Conservation (phyloP, 2,113 vertebrate species). For the Danio rerio region GRCz12tu NC_133189.1:17382501-17383000, state of each 20-base stretch:
- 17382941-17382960: slow-evolving; percentile 64
- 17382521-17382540: too few species aligned
- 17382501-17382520: too few species aligned
- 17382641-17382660: too few species aligned
- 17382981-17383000: slow-evolving; percentile 51
- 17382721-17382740: neutral
- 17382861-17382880: slow-evolving; percentile 60
- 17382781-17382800: slow-evolving; percentile 41
- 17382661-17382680: too few species aligned
- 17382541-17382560: too few species aligned
- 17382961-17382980: slow-evolving; percentile 42
- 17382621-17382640: too few species aligned
- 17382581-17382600: too few species aligned
- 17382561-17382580: too few species aligned
- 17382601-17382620: too few species aligned
- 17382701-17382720: slow-evolving; percentile 8
- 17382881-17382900: slow-evolving; percentile 58
- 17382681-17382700: too few species aligned
- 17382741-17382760: neutral
- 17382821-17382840: slow-evolving; percentile 31
- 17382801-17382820: slow-evolving; percentile 53
- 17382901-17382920: slow-evolving; percentile 57
- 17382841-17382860: slow-evolving; percentile 41
- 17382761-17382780: slow-evolving; percentile 47
- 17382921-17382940: slow-evolving; percentile 62